Evolutionary conservation across 2,797 vertebrate genomes (phyloP).

Genomic region (Poeciliopsis turneri): DNA sequence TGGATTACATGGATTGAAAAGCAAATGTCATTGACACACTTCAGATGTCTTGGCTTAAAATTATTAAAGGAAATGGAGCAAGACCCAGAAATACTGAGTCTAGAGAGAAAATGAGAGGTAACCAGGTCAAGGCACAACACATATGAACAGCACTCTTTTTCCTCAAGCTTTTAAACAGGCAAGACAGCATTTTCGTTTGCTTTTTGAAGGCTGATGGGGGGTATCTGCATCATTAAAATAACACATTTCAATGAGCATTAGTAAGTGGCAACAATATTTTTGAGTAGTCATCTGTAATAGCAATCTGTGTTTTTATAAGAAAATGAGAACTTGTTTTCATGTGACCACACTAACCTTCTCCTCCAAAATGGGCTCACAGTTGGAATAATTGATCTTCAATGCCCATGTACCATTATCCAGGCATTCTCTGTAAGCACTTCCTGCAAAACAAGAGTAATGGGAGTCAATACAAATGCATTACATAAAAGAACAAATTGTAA

Average conservation of each 20-base stretch:
- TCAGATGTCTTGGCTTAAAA: constrained; percentile 47
- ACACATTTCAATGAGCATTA: neutral
- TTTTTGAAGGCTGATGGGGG: too few relatives aligned
- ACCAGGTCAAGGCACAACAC: constrained; percentile 55
- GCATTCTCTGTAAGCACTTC: constrained; percentile 93
- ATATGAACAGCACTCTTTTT: constrained; percentile 11
- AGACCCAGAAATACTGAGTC: constrained; percentile 54
- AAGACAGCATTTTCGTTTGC: neutral
- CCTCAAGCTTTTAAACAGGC: constrained; percentile 15
- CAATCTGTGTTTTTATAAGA: constrained; percentile 11
- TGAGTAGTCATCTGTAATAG: constrained; percentile 1
- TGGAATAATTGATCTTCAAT: constrained; percentile 93
- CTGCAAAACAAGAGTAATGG: constrained; percentile 73
- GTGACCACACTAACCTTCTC: constrained; percentile 86
- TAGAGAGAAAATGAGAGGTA: constrained; percentile 43
- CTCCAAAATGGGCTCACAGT: constrained; percentile 93
- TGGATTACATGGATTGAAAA: neutral
- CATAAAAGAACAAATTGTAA: neutral
- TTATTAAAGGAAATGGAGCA: constrained; percentile 58
- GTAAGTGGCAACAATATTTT: constrained; percentile 17
- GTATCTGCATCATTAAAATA: neutral
- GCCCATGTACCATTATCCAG: constrained; percentile 98
- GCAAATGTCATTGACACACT: constrained; percentile 57
- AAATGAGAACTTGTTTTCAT: neutral
- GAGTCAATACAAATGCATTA: neutral